Conservation (phyloP, 2,113 vertebrate species). For the Clarias magur region DNA sequence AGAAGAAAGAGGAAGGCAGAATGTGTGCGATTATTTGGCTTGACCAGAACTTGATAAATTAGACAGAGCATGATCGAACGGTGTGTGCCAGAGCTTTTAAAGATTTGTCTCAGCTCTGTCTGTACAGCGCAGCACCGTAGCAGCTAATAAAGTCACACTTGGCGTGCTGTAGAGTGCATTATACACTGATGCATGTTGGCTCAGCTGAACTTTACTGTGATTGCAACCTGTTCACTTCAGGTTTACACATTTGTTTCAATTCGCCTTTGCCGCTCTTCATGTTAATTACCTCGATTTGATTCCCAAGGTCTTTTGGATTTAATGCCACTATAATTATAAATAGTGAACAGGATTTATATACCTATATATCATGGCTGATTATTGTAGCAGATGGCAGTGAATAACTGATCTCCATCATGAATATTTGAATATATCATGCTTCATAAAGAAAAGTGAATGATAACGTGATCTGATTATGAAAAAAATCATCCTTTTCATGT, state of each 20-base stretch:
- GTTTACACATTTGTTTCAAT: not conserved
- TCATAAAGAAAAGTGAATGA: not conserved
- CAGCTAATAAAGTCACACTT: constrained; percentile 15
- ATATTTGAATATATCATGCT: not conserved
- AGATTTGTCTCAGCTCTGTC: constrained; percentile 24
- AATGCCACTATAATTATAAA: not conserved
- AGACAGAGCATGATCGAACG: constrained; percentile 23
- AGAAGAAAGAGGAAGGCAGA: constrained; percentile 36
- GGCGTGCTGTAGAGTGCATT: not conserved
- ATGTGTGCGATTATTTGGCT: constrained; percentile 42
- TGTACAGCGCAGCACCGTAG: not conserved
- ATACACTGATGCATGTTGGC: not conserved
- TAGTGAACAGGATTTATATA: not conserved
- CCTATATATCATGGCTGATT: not conserved
- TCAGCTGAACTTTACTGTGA: not conserved
- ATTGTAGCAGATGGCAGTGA: constrained; percentile 11
- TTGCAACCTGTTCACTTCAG: not conserved
- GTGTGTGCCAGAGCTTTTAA: constrained; percentile 5
- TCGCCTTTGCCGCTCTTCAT: not conserved
- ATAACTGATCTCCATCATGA: not conserved
- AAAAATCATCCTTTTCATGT: not conserved
- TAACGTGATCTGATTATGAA: not conserved
- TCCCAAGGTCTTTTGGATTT: not conserved
- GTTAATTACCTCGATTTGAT: not conserved
- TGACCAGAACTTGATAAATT: constrained; percentile 46